Percentiles rank a stretch among this genome's conserved stretches.
phyloP scores from a whole-genome alignment of 2,797 vertebrate genomes.

The Cossypha caffra region DNA sequence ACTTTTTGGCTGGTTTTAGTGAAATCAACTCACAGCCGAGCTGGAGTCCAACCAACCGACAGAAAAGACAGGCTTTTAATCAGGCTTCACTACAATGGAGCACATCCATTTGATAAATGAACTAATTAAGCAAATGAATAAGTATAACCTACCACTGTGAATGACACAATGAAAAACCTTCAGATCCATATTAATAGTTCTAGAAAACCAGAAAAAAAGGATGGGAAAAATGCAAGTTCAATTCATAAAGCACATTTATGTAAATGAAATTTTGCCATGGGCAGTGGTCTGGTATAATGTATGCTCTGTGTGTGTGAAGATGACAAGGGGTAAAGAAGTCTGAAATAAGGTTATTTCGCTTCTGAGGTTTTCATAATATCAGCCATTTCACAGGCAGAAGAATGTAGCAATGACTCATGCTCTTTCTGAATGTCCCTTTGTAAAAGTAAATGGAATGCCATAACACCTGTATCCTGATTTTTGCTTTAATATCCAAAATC shows the following conservation, averaged over 20 bases:
- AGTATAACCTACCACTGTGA: slow-evolving; percentile 33
- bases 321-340: neutral
- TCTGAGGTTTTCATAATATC: neutral
- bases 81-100: slow-evolving; percentile 13
- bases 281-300: neutral
- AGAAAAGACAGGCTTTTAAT: slow-evolving; percentile 35
- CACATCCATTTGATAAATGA: slow-evolving; percentile 62
- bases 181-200: slow-evolving; percentile 7
- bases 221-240: neutral
- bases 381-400: neutral
- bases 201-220: slow-evolving; percentile 18
- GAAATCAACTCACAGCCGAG: neutral
- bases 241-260: neutral
- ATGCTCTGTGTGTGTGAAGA: neutral
- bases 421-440: neutral
- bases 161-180: slow-evolving; percentile 49
- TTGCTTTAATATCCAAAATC: neutral
- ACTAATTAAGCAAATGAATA: slow-evolving; percentile 68
- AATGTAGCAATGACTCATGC: neutral
- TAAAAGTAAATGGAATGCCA: neutral
- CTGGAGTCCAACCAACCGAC: slow-evolving; percentile 27
- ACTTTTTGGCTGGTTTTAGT: slow-evolving; percentile 41
- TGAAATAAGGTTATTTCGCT: neutral
- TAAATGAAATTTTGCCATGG: neutral
- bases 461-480: neutral